These are phyloP conservation scores for Dendroctonus ponderosae DNA, from an alignment of 1,140 invertebrate genomes.

Conservation along the genomic window DNA sequence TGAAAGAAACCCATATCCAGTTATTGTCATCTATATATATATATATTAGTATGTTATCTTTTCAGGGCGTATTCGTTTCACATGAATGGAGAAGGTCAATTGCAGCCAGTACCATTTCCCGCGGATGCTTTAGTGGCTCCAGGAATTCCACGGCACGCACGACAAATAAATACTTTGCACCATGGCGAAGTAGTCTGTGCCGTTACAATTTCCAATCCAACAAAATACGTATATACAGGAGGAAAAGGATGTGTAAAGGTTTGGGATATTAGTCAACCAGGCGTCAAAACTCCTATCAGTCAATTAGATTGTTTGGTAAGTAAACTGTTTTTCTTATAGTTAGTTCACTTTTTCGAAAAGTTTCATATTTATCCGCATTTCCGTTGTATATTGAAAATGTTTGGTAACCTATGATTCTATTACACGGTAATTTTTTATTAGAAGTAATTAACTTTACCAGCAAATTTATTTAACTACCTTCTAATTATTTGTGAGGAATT, in stretches of 20 bases:
- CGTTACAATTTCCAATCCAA: slow-evolving; percentile 86
- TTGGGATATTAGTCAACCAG: slow-evolving; percentile 73
- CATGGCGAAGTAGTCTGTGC: slow-evolving; percentile 95
- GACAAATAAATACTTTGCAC: slow-evolving; percentile 86
- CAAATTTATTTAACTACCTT: no score
- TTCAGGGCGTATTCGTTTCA: slow-evolving; percentile 92
- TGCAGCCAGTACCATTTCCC: slow-evolving; percentile 94
- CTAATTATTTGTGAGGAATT: no score
- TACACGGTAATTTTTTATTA: no score
- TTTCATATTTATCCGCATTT: no score
- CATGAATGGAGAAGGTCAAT: slow-evolving; percentile 82
- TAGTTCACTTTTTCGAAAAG: no score
- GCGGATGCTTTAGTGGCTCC: slow-evolving; percentile 90
- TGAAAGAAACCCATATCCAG: no score
- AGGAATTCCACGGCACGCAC: slow-evolving; percentile 90
- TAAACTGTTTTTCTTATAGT: not conserved
- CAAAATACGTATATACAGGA: slow-evolving; percentile 92
- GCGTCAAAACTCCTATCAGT: slow-evolving; percentile 71
- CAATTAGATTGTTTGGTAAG: slow-evolving; percentile 76
- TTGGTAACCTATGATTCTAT: no score
- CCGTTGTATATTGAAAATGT: no score
- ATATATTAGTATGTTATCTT: slow-evolving; percentile 33
- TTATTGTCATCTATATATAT: not conserved
- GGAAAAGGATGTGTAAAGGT: slow-evolving; percentile 92
- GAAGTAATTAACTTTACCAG: no score